These are phyloP conservation scores for Lycocerus yunnanus DNA, from an alignment of 2,888 invertebrate species.

Conservation along the genomic window DNA sequence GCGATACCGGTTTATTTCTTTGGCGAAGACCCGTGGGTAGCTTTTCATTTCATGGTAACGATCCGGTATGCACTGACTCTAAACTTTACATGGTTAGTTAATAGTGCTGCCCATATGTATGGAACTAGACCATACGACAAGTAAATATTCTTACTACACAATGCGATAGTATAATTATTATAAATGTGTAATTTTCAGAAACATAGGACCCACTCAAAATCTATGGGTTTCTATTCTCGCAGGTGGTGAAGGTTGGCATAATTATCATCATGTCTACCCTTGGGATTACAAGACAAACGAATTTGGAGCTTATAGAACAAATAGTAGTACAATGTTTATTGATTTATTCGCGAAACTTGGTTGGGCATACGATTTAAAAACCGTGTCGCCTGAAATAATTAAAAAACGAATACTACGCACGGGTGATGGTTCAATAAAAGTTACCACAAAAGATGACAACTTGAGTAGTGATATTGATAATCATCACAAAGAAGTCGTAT, in stretches of 20 bases:
- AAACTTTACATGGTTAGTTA: conserved; percentile 86
- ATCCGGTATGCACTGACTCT: conserved; percentile 78
- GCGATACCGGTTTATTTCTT: background rate
- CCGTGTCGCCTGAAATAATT: conserved; percentile 73
- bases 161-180: no score
- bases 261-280: conserved; percentile 91
- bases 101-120: conserved; percentile 82
- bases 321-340: conserved; percentile 46
- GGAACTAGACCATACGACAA: conserved; percentile 59
- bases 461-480: no score
- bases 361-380: conserved; percentile 84
- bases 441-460: background rate
- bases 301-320: conserved; percentile 61
- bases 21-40: background rate
- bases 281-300: conserved; percentile 93
- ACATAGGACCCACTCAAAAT: conserved; percentile 81
- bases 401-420: background rate
- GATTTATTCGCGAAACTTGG: conserved; percentile 61
- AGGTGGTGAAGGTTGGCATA: conserved; percentile 88
- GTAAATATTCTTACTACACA: background rate
- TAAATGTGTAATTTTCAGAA: conserved; percentile 55
- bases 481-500: no score
- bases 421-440: conserved; percentile 39
- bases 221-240: conserved; percentile 39
- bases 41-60: conserved; percentile 68